Evolutionary conservation across 2,888 invertebrate species (phyloP).

Genomic region (Physocephala rufipes): DNA sequence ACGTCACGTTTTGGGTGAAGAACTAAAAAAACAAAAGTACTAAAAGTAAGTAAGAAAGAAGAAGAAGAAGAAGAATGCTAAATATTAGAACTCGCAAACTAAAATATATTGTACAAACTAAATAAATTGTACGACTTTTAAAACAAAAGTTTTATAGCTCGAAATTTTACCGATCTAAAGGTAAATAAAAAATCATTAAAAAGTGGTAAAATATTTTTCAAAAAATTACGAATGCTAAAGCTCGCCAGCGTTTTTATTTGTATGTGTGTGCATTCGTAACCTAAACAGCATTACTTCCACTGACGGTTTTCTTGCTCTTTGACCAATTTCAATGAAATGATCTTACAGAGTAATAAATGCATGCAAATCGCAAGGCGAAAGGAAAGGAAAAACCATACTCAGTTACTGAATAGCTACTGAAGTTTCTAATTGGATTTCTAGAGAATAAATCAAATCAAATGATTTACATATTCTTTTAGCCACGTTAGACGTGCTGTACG

Average conservation of each 20-base stretch:
- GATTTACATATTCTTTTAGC: constrained; percentile 24
- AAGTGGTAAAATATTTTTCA: no score
- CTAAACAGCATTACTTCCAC: no score
- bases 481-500: not conserved
- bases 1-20: no score
- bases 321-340: not conserved
- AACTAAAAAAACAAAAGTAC: no score
- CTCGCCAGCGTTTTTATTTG: no score
- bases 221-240: no score
- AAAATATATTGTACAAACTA: not conserved
- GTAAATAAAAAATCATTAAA: no score
- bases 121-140: not conserved
- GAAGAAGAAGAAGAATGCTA: not conserved
- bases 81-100: not conserved
- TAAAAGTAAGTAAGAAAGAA: no score
- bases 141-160: not conserved
- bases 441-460: constrained; percentile 25
- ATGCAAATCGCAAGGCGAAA: constrained; percentile 19
- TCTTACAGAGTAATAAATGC: constrained; percentile 17
- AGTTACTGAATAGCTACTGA: constrained; percentile 17
- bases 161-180: no score
- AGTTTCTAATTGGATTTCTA: constrained; percentile 28
- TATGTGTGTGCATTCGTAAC: no score
- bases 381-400: not conserved
- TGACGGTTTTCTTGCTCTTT: not conserved